Evolutionary conservation across 92 coral and sea anemone genomes (phyloP).

Genomic region (Isaurus tuberculatus): DNA sequence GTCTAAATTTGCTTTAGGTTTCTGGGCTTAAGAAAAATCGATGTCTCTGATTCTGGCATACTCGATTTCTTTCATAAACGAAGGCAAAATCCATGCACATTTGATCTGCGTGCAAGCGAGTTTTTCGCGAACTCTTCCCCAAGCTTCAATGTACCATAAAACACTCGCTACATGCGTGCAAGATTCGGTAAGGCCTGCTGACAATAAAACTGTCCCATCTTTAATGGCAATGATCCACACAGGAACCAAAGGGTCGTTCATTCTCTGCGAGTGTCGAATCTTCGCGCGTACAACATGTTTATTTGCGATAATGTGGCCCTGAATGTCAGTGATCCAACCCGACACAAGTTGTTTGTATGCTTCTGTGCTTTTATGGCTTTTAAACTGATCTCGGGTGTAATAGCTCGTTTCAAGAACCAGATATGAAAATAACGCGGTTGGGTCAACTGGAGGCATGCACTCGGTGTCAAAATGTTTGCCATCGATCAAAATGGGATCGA

Average conservation of each 20-base stretch:
- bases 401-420: constrained; percentile 25
- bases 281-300: constrained; percentile 52
- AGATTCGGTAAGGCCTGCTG: constrained; percentile 55
- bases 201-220: constrained; percentile 41
- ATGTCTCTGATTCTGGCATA: constrained; percentile 36
- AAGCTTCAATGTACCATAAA: constrained; percentile 44
- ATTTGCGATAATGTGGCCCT: constrained; percentile 44
- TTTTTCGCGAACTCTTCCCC: constrained; percentile 40
- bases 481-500: constrained; percentile 19
- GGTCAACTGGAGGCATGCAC: constrained; percentile 25
- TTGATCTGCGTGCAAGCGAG: constrained; percentile 48
- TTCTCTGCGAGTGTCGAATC: constrained; percentile 60
- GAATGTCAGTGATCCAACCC: constrained; percentile 50
- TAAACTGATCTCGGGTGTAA: constrained; percentile 16
- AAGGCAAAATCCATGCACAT: constrained; percentile 47
- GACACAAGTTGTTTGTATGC: constrained; percentile 31
- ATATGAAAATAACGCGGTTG: background rate
- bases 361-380: constrained; percentile 20
- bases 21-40: constrained; percentile 35
- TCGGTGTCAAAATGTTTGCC: constrained; percentile 18
- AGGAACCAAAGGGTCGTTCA: constrained; percentile 56
- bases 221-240: constrained; percentile 42
- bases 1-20: constrained; percentile 28
- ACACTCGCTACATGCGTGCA: constrained; percentile 53
- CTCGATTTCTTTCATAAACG: constrained; percentile 44